These are phyloP conservation scores for Dreissena polymorpha DNA, from an alignment of 1,140 invertebrate species.

Conservation along the genomic window DNA sequence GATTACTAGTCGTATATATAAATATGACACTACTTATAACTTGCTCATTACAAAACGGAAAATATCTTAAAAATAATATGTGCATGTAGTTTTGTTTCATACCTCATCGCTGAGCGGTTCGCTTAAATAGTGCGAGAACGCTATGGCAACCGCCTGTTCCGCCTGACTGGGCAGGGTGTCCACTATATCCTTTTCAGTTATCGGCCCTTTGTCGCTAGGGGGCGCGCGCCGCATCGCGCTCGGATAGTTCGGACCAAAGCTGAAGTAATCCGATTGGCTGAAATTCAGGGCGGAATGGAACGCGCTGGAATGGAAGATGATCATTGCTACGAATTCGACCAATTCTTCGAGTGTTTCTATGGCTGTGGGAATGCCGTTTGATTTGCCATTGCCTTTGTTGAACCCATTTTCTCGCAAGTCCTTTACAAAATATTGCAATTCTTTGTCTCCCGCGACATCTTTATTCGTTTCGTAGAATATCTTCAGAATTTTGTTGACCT, in stretches of 20 bases:
- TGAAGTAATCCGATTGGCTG: constrained; percentile 48
- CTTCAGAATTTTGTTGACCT: constrained; percentile 10
- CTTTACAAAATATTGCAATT: constrained; percentile 35
- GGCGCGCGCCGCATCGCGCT: constrained; percentile 34
- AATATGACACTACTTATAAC: too few species aligned
- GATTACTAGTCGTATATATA: too few species aligned
- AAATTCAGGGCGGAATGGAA: constrained; percentile 48
- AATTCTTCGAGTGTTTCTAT: constrained; percentile 17
- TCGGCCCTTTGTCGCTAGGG: constrained; percentile 40
- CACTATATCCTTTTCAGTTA: constrained; percentile 33
- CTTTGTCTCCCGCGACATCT: constrained; percentile 32
- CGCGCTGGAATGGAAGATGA: constrained; percentile 41
- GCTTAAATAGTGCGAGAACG: constrained; percentile 45
- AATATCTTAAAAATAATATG: too few species aligned
- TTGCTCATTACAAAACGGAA: too few species aligned
- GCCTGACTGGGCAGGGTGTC: constrained; percentile 43
- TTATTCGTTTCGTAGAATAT: constrained; percentile 41
- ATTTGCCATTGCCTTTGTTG: background rate
- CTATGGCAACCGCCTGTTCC: constrained; percentile 40
- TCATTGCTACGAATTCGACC: constrained; percentile 26
- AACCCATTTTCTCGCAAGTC: constrained; percentile 35
- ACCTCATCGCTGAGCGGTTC: constrained; percentile 48
- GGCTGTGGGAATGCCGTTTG: constrained; percentile 30
- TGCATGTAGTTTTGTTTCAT: background rate
- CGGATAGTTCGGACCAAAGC: constrained; percentile 51